A percentile compares a stretch with the other conserved stretches of the same genome.
Evolutionary conservation across 2,888 invertebrate species (phyloP).

Genomic region (Oxystoma pomonae): DNA sequence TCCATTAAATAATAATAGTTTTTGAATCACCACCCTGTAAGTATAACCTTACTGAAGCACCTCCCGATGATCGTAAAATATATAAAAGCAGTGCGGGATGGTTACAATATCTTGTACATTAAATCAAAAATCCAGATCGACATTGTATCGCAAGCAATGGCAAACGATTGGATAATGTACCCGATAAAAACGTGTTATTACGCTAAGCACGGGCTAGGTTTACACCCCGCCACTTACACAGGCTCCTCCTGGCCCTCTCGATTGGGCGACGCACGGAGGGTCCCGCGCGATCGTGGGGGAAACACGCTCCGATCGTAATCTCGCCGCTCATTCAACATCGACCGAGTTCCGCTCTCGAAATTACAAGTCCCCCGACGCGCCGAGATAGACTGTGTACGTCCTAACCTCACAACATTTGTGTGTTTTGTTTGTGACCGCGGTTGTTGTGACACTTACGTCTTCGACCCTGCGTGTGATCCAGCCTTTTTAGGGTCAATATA

Average conservation of each 20-base stretch:
- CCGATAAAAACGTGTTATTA: slow-evolving; percentile 47
- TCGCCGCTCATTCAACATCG: slow-evolving; percentile 21
- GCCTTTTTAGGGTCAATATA: neutral
- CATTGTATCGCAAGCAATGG: slow-evolving; percentile 37
- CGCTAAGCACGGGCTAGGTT: slow-evolving; percentile 32
- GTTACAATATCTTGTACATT: neutral
- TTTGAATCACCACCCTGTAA: too few relatives aligned
- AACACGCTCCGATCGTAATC: slow-evolving; percentile 28
- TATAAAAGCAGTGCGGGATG: neutral
- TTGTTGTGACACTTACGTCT: slow-evolving; percentile 19
- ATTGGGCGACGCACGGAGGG: slow-evolving; percentile 34
- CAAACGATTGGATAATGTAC: slow-evolving; percentile 43
- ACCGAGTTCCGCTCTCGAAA: slow-evolving; percentile 28
- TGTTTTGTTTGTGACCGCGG: slow-evolving; percentile 16
- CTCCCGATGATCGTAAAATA: too few relatives aligned
- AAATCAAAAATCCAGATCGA: slow-evolving; percentile 22
- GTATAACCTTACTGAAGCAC: too few relatives aligned
- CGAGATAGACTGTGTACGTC: slow-evolving; percentile 23
- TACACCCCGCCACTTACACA: slow-evolving; percentile 42
- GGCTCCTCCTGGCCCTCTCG: slow-evolving; percentile 40
- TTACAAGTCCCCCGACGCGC: slow-evolving; percentile 23
- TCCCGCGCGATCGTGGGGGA: slow-evolving; percentile 28
- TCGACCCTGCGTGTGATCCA: neutral
- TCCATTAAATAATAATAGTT: too few relatives aligned
- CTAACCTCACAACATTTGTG: slow-evolving; percentile 32